Evolutionary conservation across 2,113 vertebrate species (phyloP), one percentile per base, ranked within the genome.

Genomic region (Cricetomys ansorgei): DNA sequence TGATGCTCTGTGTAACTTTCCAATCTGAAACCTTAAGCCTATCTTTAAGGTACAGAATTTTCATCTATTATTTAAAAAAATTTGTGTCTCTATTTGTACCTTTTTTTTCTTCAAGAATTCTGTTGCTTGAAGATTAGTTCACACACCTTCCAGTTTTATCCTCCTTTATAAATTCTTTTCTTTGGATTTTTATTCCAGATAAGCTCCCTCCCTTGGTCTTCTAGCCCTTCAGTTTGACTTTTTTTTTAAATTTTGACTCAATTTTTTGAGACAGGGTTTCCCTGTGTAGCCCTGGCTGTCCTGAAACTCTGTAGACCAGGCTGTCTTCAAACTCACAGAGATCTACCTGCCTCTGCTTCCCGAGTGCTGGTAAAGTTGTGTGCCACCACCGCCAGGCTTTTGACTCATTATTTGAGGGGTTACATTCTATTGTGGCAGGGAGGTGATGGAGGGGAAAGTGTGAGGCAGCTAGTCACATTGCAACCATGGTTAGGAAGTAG

Each of bases 121-220:
- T 96, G 2, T 77, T 96, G 34, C 93, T 93, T 95, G 79, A 70
- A 59, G 92, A 76, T 27, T 94, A 89, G 27, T 50, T 92, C 8
- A 85, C 92, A 48, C 45, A 72, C 70, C 72, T 94, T 90, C 15
- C 29, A 81, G 21, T 89, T 59, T 81, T 72, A 5, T 84, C 77
- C 88, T 93, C 73, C 45, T 65, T 91, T 40, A 87, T 69, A 67
- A 88, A 88, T 83, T 89, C 40, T 40, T 91, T 95, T 76, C 64
- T 92, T 97, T 92, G 55, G 59, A 86, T 91, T 95, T 73, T 67
- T 84, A 34, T 95, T 95, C 64, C 76, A 84, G 73, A 87, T 37
- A 88, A 79, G 31, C 37, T 94, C n/a, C 43, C 43, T 89, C 80
- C 19, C 15, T 83, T 94, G 59, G 29, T 64, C 40, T 57, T 95